Percentiles rank a stretch among this genome's conserved stretches.
These are phyloP conservation scores for Artibeus lituratus DNA, from an alignment of 2,797 vertebrate genomes.

Conservation along the genomic window DNA sequence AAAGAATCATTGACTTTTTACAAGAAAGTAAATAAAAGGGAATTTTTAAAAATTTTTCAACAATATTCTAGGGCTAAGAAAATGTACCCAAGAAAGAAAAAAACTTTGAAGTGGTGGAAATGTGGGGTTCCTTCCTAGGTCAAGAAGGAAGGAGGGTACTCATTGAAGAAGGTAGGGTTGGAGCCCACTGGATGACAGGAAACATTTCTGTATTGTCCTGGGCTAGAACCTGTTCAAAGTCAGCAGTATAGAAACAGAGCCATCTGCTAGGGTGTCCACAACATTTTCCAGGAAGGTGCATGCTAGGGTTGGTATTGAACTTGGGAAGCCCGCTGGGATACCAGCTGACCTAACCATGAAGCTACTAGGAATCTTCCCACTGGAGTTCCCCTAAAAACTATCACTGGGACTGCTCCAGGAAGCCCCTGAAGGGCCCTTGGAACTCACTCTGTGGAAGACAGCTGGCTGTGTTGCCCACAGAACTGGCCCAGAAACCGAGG, in stretches of 20 bases:
- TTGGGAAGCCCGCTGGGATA: neutral
- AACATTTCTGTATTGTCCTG: neutral
- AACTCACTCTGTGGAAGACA: neutral
- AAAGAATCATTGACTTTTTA: conserved; percentile 3
- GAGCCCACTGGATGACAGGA: neutral
- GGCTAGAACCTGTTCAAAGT: neutral
- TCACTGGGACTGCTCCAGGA: neutral
- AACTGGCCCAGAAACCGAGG: neutral
- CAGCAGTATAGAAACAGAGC: neutral
- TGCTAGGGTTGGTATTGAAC: neutral
- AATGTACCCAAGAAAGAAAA: neutral
- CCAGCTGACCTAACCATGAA: neutral
- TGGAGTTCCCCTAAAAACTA: neutral
- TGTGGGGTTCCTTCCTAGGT: neutral
- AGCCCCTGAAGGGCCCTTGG: neutral
- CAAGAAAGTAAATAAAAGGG: neutral
- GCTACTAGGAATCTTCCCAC: neutral
- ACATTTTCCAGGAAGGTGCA: neutral
- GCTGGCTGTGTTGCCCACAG: neutral
- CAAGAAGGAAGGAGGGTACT: neutral
- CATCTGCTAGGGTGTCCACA: neutral
- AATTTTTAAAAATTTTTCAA: neutral
- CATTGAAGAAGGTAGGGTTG: neutral
- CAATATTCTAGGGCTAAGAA: neutral
- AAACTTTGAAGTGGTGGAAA: neutral